Conservation (phyloP, 2,797 vertebrate genomes). For the Trachops cirrhosus region DNA sequence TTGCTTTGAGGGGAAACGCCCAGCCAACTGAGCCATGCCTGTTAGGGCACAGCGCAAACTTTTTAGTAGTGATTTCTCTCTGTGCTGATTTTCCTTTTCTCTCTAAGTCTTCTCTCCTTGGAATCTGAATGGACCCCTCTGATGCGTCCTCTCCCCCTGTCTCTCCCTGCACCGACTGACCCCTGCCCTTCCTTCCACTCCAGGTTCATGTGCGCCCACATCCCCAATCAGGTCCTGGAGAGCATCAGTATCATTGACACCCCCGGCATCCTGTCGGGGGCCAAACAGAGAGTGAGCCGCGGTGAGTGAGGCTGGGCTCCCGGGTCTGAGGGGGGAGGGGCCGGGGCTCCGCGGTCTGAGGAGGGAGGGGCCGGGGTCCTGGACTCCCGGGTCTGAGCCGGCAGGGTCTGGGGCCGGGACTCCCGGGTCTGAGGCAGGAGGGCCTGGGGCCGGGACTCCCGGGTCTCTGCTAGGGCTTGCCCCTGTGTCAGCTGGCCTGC, state of each 20-base stretch:
- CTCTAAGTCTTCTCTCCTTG: not conserved
- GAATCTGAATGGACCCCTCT: rapidly evolving
- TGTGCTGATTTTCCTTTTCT: not conserved
- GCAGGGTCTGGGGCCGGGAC: too few species aligned
- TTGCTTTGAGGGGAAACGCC: not conserved
- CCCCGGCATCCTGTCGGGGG: conserved; percentile 84
- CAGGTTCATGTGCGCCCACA: conserved; percentile 93
- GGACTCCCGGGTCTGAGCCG: too few species aligned
- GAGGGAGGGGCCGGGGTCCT: not conserved
- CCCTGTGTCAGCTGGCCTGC: not conserved
- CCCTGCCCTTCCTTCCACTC: not conserved
- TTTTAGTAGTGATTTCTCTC: not conserved
- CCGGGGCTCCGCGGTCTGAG: not conserved
- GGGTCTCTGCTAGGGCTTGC: not conserved
- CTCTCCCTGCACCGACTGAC: not conserved
- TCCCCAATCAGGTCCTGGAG: conserved; percentile 93
- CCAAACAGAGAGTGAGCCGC: conserved; percentile 93
- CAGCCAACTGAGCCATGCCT: not conserved
- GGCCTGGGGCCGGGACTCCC: not conserved
- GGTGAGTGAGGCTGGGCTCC: conserved; percentile 81
- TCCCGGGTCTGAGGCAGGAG: not conserved
- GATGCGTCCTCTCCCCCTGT: not conserved
- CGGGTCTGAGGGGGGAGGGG: not conserved
- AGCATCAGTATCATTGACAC: conserved; percentile 96
- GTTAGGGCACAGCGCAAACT: not conserved